These are phyloP conservation scores for Lucilia cuprina DNA, from an alignment of 1,140 invertebrate species.

Conservation along the genomic window DNA sequence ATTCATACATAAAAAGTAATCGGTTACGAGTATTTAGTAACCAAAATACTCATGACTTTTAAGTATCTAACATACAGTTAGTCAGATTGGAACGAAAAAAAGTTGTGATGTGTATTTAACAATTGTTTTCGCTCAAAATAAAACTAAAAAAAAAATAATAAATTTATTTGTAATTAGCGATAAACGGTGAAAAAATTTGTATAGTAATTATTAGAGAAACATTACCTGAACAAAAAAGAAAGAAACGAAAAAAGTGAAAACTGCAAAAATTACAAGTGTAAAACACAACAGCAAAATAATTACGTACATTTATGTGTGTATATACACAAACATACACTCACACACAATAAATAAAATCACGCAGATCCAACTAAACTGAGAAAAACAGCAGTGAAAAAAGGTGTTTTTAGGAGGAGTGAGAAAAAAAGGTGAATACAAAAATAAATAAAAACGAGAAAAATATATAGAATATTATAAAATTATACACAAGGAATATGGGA, in stretches of 20 bases:
- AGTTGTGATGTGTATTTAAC: slow-evolving; percentile 1
- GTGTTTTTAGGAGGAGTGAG: not conserved
- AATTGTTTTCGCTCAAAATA: slow-evolving; percentile 11
- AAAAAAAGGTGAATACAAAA: slow-evolving; percentile 8
- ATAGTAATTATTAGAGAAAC: not conserved
- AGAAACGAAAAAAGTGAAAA: not conserved
- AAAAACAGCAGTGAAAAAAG: not conserved
- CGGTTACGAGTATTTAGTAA: not conserved
- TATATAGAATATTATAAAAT: not conserved
- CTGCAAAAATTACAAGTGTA: not conserved
- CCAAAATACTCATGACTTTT: too few species aligned
- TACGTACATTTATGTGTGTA: not conserved
- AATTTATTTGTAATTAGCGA: not conserved
- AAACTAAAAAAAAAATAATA: not conserved
- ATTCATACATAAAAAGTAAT: not conserved
- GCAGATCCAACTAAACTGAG: not conserved
- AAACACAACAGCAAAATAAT: not conserved
- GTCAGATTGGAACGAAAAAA: slow-evolving; percentile 13
- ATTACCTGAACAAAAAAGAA: not conserved
- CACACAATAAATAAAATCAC: not conserved
- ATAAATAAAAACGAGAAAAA: not conserved
- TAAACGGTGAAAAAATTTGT: not conserved
- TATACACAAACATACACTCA: not conserved
- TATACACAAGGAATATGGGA: not conserved
- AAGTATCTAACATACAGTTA: not conserved